Conservation (phyloP, 35 echinoderm and acorn worm species). For the Lytechinus pictus region DNA sequence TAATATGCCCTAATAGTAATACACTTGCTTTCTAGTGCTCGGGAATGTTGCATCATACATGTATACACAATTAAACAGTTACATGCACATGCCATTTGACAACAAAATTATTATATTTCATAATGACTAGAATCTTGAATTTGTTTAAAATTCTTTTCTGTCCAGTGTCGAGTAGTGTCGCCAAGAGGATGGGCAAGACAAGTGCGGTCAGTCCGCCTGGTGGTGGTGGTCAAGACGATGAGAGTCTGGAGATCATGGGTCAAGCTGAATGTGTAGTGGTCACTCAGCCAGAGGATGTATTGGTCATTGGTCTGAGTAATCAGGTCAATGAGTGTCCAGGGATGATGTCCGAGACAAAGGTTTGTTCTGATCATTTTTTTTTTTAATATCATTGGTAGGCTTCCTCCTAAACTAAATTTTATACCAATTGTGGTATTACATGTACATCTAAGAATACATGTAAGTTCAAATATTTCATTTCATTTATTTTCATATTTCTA, state of each 20-base stretch:
- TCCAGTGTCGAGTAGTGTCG: conserved; percentile 6
- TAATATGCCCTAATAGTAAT: no score
- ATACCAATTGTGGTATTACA: no score
- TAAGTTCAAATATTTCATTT: no score
- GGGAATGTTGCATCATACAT: no score
- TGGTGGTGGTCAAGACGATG: conserved; percentile 4
- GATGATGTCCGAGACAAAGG: conserved; percentile 90
- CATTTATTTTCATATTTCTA: no score
- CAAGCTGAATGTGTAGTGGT: conserved; percentile 42
- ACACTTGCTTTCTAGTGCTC: no score
- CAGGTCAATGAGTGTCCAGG: conserved; percentile 91
- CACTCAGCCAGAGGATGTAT: conserved; percentile 85
- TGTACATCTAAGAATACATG: no score
- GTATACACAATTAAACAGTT: no score
- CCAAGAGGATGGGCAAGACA: conserved; percentile 14
- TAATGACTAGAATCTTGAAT: no score
- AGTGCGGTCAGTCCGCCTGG: background rate
- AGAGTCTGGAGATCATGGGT: background rate
- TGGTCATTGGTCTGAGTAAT: conserved; percentile 80
- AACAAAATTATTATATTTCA: no score
- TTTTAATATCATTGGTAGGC: background rate
- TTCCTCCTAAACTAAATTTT: no score
- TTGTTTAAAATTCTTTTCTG: background rate
- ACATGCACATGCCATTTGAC: no score
- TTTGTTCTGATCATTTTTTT: conserved; percentile 16